Conservation (phyloP, 2,888 invertebrate genomes). For the Megastigmus dorsalis region DNA sequence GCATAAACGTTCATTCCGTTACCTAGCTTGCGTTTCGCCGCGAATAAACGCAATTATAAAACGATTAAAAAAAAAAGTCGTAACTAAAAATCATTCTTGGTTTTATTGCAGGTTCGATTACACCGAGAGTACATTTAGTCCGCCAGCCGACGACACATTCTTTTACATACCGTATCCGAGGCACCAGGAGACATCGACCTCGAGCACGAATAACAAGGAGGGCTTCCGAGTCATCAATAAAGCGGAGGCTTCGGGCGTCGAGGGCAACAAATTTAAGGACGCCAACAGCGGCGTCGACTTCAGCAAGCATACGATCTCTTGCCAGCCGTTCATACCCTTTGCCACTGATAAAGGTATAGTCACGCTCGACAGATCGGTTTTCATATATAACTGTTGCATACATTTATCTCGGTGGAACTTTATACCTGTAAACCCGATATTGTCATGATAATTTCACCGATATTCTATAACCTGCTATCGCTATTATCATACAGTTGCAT, state of each 20-base stretch:
- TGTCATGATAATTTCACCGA: too few species aligned
- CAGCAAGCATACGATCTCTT: conserved; percentile 82
- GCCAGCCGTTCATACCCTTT: conserved; percentile 75
- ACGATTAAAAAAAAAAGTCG: too few species aligned
- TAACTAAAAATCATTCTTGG: neutral
- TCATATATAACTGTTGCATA: too few species aligned
- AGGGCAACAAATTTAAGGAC: too few species aligned
- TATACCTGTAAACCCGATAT: too few species aligned
- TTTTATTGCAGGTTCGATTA: conserved; percentile 76
- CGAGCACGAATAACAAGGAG: conserved; percentile 52
- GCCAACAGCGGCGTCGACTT: conserved; percentile 69
- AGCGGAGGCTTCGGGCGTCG: neutral
- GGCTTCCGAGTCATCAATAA: conserved; percentile 64
- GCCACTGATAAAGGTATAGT: conserved; percentile 62
- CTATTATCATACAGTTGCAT: too few species aligned
- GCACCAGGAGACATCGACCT: conserved; percentile 23
- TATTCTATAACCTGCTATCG: too few species aligned
- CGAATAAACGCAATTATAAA: too few species aligned
- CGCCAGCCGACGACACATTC: conserved; percentile 85
- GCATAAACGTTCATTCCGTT: too few species aligned
- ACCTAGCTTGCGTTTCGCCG: too few species aligned
- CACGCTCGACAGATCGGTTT: too few species aligned
- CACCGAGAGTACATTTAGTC: conserved; percentile 79
- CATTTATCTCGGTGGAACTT: too few species aligned
- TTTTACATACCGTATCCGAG: conserved; percentile 80